Evolutionary conservation across 2,888 invertebrate species (phyloP).

Genomic region (Physocephala rufipes): DNA sequence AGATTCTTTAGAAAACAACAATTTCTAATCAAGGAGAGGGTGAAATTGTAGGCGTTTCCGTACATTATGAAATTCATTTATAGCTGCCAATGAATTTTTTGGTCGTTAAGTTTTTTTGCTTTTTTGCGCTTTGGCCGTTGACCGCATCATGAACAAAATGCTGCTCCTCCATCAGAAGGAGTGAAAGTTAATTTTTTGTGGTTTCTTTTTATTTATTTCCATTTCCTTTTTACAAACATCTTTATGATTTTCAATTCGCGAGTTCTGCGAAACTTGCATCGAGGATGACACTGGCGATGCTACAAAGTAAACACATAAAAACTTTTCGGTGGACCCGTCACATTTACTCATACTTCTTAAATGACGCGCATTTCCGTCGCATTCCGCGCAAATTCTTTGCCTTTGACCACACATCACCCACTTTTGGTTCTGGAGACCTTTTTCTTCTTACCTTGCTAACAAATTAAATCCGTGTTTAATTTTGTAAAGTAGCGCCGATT

Average conservation of each 20-base stretch:
- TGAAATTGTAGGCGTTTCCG: too few species aligned
- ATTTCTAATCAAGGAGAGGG: too few species aligned
- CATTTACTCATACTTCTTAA: constrained; percentile 22
- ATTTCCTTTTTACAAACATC: neutral
- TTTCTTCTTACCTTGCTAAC: constrained; percentile 64
- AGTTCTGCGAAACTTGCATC: neutral
- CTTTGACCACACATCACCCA: neutral
- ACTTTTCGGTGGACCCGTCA: neutral
- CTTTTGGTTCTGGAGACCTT: too few species aligned
- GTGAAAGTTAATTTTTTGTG: too few species aligned
- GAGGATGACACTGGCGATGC: neutral
- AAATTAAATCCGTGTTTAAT: constrained; percentile 66
- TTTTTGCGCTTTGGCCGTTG: too few species aligned
- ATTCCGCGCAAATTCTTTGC: constrained; percentile 23
- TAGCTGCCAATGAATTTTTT: too few species aligned
- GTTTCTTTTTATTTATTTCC: neutral
- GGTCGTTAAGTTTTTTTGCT: too few species aligned
- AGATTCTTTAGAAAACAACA: too few species aligned
- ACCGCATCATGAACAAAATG: too few species aligned
- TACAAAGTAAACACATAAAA: neutral
- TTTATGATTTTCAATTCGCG: constrained; percentile 6
- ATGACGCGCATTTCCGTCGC: too few species aligned
- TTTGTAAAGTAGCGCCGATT: constrained; percentile 64
- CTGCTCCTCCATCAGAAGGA: neutral
- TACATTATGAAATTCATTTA: too few species aligned